Conservation (phyloP, 2,888 invertebrate genomes). For the Drosophila melanocephala region DNA sequence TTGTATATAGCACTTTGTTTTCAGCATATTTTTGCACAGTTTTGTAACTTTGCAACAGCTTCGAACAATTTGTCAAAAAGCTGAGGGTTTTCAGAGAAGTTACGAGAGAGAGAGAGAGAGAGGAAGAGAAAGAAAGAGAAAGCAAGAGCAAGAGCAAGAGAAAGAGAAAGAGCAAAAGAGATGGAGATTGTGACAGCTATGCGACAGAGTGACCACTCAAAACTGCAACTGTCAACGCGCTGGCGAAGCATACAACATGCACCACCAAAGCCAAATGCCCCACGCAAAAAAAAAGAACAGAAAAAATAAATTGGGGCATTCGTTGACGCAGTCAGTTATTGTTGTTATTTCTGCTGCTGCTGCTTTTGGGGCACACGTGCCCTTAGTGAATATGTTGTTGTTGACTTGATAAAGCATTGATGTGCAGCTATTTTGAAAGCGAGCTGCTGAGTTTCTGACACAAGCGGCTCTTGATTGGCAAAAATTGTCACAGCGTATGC, state of each 20-base stretch:
- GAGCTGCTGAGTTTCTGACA: background rate
- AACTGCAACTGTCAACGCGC: slow-evolving; percentile 44
- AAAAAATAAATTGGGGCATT: background rate
- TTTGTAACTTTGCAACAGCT: slow-evolving; percentile 21
- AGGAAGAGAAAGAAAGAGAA: background rate
- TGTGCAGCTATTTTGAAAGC: slow-evolving; percentile 51
- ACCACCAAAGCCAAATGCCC: slow-evolving; percentile 22
- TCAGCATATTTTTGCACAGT: slow-evolving; percentile 32
- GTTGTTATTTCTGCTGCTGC: slow-evolving; percentile 4
- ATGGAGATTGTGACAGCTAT: slow-evolving; percentile 6
- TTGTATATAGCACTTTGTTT: slow-evolving; percentile 47
- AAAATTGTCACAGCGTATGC: slow-evolving; percentile 12
- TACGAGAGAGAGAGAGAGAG: background rate
- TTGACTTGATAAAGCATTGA: slow-evolving; percentile 66
- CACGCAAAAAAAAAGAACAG: background rate
- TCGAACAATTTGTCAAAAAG: slow-evolving; percentile 54
- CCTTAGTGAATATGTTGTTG: slow-evolving; percentile 57
- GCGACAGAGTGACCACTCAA: slow-evolving; percentile 61
- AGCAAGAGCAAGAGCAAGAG: background rate
- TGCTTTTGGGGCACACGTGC: slow-evolving; percentile 13
- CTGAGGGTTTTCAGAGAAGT: slow-evolving; percentile 33
- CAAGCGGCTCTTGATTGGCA: slow-evolving; percentile 33
- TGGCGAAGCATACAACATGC: slow-evolving; percentile 27
- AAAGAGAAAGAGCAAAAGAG: background rate
- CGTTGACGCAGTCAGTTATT: slow-evolving; percentile 23